Percentiles rank a stretch among this genome's conserved stretches.
phyloP scores from a whole-genome alignment of 35 echinoderm and acorn worm species.

The Diadema setosum region DNA sequence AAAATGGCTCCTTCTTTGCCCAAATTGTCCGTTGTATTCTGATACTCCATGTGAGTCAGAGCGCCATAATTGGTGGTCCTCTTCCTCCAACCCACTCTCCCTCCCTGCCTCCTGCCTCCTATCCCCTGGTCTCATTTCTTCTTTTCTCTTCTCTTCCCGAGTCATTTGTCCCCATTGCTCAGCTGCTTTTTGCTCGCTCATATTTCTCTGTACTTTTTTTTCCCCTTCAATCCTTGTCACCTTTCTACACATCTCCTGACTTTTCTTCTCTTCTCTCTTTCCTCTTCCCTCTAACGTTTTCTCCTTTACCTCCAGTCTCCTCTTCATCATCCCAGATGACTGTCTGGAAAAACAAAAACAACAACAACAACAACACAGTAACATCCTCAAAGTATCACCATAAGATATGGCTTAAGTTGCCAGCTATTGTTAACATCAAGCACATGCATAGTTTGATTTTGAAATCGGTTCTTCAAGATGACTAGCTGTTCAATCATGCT shows the following conservation, averaged over 20 bases:
- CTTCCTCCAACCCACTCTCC: neutral
- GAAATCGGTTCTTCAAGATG: too few species aligned
- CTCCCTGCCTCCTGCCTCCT: too few species aligned
- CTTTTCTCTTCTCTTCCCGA: neutral
- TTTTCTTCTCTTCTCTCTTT: neutral
- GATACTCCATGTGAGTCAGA: slow-evolving; percentile 13
- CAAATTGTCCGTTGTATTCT: neutral
- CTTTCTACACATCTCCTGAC: neutral
- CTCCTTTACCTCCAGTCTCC: neutral
- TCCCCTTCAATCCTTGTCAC: neutral
- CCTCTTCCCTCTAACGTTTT: neutral
- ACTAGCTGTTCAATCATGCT: too few species aligned
- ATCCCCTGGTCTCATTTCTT: neutral
- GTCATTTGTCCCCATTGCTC: too few species aligned
- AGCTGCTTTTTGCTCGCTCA: too few species aligned
- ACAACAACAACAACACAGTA: too few species aligned
- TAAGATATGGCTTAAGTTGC: too few species aligned
- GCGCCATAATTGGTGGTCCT: neutral
- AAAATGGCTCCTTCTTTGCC: neutral
- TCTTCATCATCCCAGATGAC: too few species aligned
- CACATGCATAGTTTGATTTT: too few species aligned
- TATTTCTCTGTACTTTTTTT: neutral
- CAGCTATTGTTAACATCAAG: too few species aligned
- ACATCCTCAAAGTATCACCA: too few species aligned
- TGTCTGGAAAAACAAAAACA: too few species aligned